Evolutionary conservation across 2,113 vertebrate species (phyloP).

Genomic region (western clawed frog (Xenopus tropicalis)): UCB_Xtro_10.0 CM004447.2:26962501-26963000

Average conservation of each 20-base stretch:
- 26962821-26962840: slow-evolving; percentile 60
- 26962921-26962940: slow-evolving; percentile 64
- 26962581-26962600: slow-evolving; percentile 54
- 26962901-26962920: slow-evolving; percentile 51
- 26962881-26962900: slow-evolving; percentile 64
- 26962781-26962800: slow-evolving; percentile 61
- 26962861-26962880: slow-evolving; percentile 62
- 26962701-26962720: slow-evolving; percentile 38
- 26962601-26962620: slow-evolving; percentile 58
- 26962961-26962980: slow-evolving; percentile 64
- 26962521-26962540: slow-evolving; percentile 64
- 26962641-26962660: slow-evolving; percentile 51
- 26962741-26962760: slow-evolving; percentile 71
- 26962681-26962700: slow-evolving; percentile 57
- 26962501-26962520: slow-evolving; percentile 49
- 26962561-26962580: slow-evolving; percentile 52
- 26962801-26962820: slow-evolving; percentile 68
- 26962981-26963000: slow-evolving; percentile 69
- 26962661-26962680: slow-evolving; percentile 49
- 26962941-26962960: slow-evolving; percentile 67
- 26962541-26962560: slow-evolving; percentile 57
- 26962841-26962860: slow-evolving; percentile 65
- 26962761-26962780: slow-evolving; percentile 66
- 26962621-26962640: slow-evolving; percentile 58
- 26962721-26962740: slow-evolving; percentile 60